Conservation (phyloP, 2,113 vertebrate genomes). For the Bungarus multicinctus region DNA sequence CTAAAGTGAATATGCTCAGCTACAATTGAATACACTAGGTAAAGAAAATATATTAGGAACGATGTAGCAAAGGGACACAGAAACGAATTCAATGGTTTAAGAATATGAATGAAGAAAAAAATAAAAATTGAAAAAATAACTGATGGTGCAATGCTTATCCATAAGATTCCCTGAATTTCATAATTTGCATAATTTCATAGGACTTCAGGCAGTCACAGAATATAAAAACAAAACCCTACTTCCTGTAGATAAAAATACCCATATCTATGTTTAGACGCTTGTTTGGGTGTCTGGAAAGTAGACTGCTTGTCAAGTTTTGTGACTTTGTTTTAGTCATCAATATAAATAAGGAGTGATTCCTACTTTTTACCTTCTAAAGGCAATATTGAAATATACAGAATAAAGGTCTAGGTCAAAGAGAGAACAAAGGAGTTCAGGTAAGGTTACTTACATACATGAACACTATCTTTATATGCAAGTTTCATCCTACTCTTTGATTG, state of each 20-base stretch:
- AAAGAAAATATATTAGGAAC: background rate
- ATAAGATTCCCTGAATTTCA: background rate
- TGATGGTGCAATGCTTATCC: background rate
- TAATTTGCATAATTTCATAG: background rate
- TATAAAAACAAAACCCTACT: background rate
- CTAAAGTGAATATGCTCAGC: background rate
- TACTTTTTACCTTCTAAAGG: background rate
- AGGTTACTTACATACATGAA: conserved; percentile 23
- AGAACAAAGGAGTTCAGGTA: background rate
- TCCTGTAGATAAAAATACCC: conserved; percentile 42
- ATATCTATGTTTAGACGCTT: conserved; percentile 36
- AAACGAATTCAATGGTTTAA: background rate
- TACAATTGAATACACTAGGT: background rate
- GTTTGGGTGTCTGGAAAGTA: conserved; percentile 32
- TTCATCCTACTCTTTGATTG: conserved; percentile 16
- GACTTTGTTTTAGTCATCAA: conserved; percentile 24
- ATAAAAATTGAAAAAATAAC: background rate
- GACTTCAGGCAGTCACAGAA: background rate
- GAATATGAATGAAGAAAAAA: background rate
- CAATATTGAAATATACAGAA: background rate
- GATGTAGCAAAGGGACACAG: background rate
- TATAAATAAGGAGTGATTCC: conserved; percentile 48
- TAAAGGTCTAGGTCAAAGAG: conserved; percentile 32
- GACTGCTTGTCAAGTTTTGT: conserved; percentile 22
- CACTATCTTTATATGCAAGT: conserved; percentile 15